Evolutionary conservation across 2,113 vertebrate species (phyloP).

Genomic region (Tenebrosternarchus preto): DNA sequence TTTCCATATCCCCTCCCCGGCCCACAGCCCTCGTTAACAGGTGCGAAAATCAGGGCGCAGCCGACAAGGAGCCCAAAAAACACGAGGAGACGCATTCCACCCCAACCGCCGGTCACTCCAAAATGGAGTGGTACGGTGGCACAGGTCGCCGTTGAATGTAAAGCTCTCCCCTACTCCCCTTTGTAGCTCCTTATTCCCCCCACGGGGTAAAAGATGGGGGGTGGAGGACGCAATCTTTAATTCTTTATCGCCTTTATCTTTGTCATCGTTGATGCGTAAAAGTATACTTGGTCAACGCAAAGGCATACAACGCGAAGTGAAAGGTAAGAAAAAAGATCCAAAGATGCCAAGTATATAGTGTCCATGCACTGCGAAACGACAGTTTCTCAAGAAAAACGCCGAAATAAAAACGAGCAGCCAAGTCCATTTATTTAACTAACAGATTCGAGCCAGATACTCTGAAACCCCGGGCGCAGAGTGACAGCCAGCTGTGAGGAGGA

Average conservation of each 20-base stretch:
- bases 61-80: conserved; percentile 70
- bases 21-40: conserved; percentile 88
- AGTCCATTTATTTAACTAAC: conserved; percentile 88
- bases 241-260: conserved; percentile 67
- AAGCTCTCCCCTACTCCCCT: conserved; percentile 52
- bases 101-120: conserved; percentile 58
- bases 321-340: conserved; percentile 5
- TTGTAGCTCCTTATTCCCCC: conserved; percentile 54
- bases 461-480: conserved; percentile 65
- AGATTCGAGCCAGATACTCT: conserved; percentile 64
- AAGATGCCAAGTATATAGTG: conserved; percentile 22
- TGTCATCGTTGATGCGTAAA: conserved; percentile 75
- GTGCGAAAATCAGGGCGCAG: conserved; percentile 83
- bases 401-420: conserved; percentile 79
- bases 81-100: conserved; percentile 86
- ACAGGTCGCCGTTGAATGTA: conserved; percentile 51
- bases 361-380: conserved; percentile 68
- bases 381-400: conserved; percentile 68
- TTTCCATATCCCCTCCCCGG: conserved; percentile 95
- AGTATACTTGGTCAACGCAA: conserved; percentile 45
- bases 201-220: conserved; percentile 65
- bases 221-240: conserved; percentile 66
- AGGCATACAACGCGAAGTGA: conserved; percentile 13
- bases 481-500: conserved; percentile 70
- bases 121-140: conserved; percentile 53